Evolutionary conservation across 2,888 invertebrate genomes (phyloP), one percentile per base, ranked within the genome.

Genomic region (Acrobasis consociella): DNA sequence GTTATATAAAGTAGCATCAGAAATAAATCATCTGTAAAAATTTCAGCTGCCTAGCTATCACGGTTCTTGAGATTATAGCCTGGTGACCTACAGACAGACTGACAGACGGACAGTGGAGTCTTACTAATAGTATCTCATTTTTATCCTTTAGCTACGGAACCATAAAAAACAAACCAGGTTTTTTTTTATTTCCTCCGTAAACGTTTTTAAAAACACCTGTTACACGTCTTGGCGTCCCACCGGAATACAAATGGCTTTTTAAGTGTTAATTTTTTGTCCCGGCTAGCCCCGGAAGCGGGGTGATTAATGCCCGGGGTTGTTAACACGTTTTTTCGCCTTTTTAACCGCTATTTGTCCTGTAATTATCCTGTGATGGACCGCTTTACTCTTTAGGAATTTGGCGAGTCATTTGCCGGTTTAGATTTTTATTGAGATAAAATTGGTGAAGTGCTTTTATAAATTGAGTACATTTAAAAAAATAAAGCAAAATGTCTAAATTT

Each of bases 181-280:
- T 5, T 46, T n/a, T 46, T 0, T 7, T 50, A 9, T 50, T 50
- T 9, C 55, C 49, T 1, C 58, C 13, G 22, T n/a, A 46, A 58
- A 58, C 42, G 49, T 58, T 58, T 58, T 58, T 58, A 15, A 31
- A 46, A 60, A 61, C 62, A 62, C 65, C 62, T 68, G 67, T 68
- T 69, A 66, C 62, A 55, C 49, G 31, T 22, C 60, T 59, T 60
- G 37, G 49, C 56, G 53, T 65, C 65, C 66, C 62, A 53, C 55
- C 50, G 60, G 67, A 58, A 71, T 67, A 74, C 68, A 72, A 76
- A 76, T 74, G 65, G 72, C 65, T 68, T 73, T 76, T 74, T 74
- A 76, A 76, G 72, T 75, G 76, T 58, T 65, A 65, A 55, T 65
- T 68, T 71, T 74, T 70, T 69, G 65, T 60, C 65, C 64, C 58